These are phyloP conservation scores for Tinea trinotella DNA, from an alignment of 2,888 invertebrate species.

Conservation along the genomic window DNA sequence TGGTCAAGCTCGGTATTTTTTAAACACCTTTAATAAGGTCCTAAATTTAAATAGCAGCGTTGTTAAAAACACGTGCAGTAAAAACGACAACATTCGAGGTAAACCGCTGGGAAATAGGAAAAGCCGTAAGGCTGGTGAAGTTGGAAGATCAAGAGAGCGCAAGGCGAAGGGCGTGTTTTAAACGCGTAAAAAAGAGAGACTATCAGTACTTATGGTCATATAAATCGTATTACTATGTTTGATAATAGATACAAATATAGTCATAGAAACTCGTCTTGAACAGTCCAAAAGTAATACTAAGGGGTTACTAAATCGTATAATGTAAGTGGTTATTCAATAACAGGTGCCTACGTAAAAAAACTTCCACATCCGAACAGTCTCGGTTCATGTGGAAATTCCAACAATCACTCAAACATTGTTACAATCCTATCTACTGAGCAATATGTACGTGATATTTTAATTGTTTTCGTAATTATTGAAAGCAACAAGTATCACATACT, in stretches of 20 bases:
- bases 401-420: conserved; percentile 12
- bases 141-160: conserved; percentile 63
- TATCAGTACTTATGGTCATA: not conserved
- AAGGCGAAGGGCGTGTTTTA: conserved; percentile 48
- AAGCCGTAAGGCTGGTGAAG: conserved; percentile 32
- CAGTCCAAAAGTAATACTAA: not conserved
- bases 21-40: conserved; percentile 22
- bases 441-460: not conserved
- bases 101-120: conserved; percentile 30
- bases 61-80: not conserved
- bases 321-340: conserved; percentile 10
- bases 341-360: conserved; percentile 23
- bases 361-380: conserved; percentile 24
- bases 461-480: not conserved
- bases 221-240: not conserved
- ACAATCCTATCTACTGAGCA: conserved; percentile 16
- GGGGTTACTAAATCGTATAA: conserved; percentile 7
- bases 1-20: conserved; percentile 11
- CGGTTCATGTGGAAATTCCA: conserved; percentile 29
- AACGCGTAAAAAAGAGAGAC: conserved; percentile 1
- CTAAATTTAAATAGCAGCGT: conserved; percentile 25
- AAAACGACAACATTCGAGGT: conserved; percentile 1
- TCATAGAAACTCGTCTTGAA: not conserved
- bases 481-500: conserved; percentile 12
- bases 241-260: not conserved